Evolutionary conservation across 2,797 vertebrate genomes (phyloP), one percentile per base, ranked within the genome.

Genomic region (Onychomys arenicola): DNA sequence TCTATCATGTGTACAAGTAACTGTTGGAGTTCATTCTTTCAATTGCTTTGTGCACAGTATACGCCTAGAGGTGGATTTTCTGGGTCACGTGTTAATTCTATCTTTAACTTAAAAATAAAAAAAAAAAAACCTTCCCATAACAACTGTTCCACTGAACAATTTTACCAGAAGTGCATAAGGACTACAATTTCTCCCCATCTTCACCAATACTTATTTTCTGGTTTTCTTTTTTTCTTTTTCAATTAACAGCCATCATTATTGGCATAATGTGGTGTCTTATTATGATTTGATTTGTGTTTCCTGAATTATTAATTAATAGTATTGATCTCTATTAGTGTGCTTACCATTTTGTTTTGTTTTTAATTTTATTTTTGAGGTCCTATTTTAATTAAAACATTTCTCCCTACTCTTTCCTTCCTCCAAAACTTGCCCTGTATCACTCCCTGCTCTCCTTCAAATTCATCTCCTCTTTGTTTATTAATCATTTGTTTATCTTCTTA

Each of bases 241-340:
- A 40, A 80, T 57, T 49, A 73, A 89, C 82, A 65, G 14, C 1
- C 73, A 92, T 73, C 16, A 0, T 1, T 65, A 94, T 83, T 73
- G 34, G 21, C 49, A 6, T 61, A n/a, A 93, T 4, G 6, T 43
- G 5, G 3, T 67, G 69, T 88, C 63, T 89, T n/a, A 80, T 46
- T 89, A 14, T 71, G 49, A 27, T 76, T 90, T 86, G 5, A 76
- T 81, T 73, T 85, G 0, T 27, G 40, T 92, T 89, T 85, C 59
- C 49, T 73, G 77, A 81, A 61, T 80, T 80, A 85, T 73, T 65
- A 88, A 85, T 78, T 65, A 88, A 75, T n/a, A 34, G 29, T 94
- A 14, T 43, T 91, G 37, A 91, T 9, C 8, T 6, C 43, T 89
- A 37, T 57, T 81, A 59, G 21, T 37, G 12, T 83, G 81, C 25